Evolutionary conservation across 1,140 invertebrate genomes (phyloP), one percentile per base, ranked within the genome.

Genomic region (Heliconius congener): DNA sequence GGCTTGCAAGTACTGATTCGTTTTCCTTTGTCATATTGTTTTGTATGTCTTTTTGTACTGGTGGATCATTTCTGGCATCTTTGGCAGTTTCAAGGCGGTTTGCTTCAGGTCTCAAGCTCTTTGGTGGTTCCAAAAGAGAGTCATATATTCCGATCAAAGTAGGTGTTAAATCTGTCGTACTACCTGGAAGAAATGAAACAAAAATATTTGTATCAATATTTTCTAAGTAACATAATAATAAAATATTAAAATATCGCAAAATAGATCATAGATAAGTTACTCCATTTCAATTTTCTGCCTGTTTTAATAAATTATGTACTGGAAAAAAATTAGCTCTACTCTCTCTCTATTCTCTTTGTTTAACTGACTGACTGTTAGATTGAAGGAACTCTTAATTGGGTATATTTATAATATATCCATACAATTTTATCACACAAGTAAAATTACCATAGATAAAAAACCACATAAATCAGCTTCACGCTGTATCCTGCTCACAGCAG

Each of bases 61-160:
- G 93, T 82, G 93, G 93, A 57, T 94, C 91, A 80, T 93, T 94
- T 81, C 93, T 87, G 9, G 93, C 92, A 84, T 94, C 93, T 91
- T 93, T 94, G 75, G 92, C 90, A 30, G 90, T 92, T 87, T 94
- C 92, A 66, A 92, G 80, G n/a, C 77, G 79, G 34, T 55, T 84
- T 0, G 85, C 83, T 85, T 92, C 91, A 60, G 91, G 89, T 74
- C 86, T 88, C 76, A 91, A 77, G 80, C 88, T 93, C 73, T 92
- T 94, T 52, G 83, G 84, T 46, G 91, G 92, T 77, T 93, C 93
- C 76, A 95, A 79, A 71, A 95, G 84, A 23, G 94, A 94, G 74
- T 96, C 95, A 80, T 96, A 96, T 79, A 96, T 95, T 16, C 95
- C 95, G 80, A 96, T 93, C 42, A 96, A 89, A 70, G 95, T 95